These are phyloP conservation scores for Aplocera efformata DNA, from an alignment of 2,888 invertebrate species.

Conservation along the genomic window DNA sequence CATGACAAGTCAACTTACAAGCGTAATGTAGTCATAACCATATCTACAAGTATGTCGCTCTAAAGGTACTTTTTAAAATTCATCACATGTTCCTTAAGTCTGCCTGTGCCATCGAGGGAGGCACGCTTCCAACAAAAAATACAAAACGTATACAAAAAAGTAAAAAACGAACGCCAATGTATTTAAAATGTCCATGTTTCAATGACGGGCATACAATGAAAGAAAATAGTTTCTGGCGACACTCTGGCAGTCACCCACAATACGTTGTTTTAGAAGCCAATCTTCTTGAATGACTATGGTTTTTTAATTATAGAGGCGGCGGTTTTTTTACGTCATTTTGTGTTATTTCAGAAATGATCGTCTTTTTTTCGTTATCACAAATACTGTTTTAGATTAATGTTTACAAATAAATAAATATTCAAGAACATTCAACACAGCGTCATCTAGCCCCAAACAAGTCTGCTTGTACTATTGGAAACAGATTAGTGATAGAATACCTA, in stretches of 20 bases:
- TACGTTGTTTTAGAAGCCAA: constrained; percentile 39
- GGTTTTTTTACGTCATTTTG: neutral
- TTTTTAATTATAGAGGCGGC: constrained; percentile 5
- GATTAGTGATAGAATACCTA: too few species aligned
- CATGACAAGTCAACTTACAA: constrained; percentile 61
- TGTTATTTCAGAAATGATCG: neutral
- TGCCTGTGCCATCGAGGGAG: constrained; percentile 52
- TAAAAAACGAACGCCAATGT: constrained; percentile 41
- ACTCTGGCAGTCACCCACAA: constrained; percentile 43
- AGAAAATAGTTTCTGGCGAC: constrained; percentile 65
- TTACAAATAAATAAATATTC: too few species aligned
- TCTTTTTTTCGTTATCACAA: too few species aligned
- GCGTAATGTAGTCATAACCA: constrained; percentile 58
- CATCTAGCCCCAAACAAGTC: too few species aligned
- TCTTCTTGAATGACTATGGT: constrained; percentile 16
- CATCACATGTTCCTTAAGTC: constrained; percentile 61
- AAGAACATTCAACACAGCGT: too few species aligned
- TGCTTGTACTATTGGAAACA: too few species aligned
- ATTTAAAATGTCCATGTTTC: constrained; percentile 64
- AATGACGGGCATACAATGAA: constrained; percentile 57
- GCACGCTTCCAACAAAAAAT: constrained; percentile 63
- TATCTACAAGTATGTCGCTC: constrained; percentile 55
- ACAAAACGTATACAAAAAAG: constrained; percentile 37
- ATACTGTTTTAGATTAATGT: too few species aligned
- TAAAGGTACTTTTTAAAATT: constrained; percentile 67